Evolutionary conservation across 2,113 vertebrate species (phyloP).

Genomic region (Spizaetus ornatus): DNA sequence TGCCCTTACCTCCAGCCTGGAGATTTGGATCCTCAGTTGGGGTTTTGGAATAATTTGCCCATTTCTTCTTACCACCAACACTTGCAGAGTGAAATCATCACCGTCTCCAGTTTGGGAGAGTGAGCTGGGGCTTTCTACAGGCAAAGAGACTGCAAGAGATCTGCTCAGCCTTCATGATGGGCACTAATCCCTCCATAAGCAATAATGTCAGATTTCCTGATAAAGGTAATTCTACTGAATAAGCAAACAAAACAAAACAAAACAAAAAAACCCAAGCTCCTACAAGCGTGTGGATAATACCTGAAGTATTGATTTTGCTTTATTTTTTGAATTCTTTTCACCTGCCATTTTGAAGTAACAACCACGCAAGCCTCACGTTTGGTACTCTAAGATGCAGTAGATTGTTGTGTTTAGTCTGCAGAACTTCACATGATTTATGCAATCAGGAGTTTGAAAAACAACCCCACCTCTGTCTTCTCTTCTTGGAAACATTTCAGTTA

Average conservation of each 20-base stretch:
- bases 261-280: neutral
- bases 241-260: neutral
- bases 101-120: neutral
- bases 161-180: neutral
- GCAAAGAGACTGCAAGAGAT: neutral
- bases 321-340: neutral
- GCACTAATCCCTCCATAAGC: neutral
- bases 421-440: slow-evolving; percentile 12
- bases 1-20: neutral
- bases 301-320: neutral
- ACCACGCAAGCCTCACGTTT: neutral
- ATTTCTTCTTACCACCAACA: neutral
- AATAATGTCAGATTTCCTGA: neutral
- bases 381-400: neutral
- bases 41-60: neutral
- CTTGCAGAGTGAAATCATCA: neutral
- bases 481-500: slow-evolving; percentile 30
- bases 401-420: neutral
- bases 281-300: neutral
- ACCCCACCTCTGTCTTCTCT: neutral
- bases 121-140: neutral
- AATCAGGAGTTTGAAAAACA: neutral
- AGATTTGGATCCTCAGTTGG: neutral
- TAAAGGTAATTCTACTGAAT: neutral
- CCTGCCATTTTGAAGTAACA: neutral